Conservation (phyloP, 2,888 invertebrate genomes). For the Drosophila nigritarsus region DNA sequence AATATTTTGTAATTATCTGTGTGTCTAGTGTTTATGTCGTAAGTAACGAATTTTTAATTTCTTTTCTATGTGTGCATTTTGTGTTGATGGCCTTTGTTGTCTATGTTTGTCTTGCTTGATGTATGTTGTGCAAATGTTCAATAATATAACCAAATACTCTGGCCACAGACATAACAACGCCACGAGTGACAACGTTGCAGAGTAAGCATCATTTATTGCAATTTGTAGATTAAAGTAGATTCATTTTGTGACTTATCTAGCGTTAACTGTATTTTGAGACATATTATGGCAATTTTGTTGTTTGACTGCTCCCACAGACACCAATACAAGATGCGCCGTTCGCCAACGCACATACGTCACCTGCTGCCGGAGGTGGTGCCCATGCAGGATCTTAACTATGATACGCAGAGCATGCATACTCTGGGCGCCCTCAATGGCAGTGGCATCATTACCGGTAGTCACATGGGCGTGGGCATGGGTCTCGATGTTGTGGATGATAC, state of each 20-base stretch:
- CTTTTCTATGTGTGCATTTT: constrained; percentile 20
- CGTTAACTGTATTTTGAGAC: background rate
- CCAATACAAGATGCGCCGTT: constrained; percentile 84
- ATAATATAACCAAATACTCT: constrained; percentile 12
- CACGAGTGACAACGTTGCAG: constrained; percentile 45
- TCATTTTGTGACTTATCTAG: background rate
- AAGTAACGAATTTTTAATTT: background rate
- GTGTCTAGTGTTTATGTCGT: constrained; percentile 1
- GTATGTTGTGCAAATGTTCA: constrained; percentile 23
- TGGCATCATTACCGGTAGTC: constrained; percentile 65
- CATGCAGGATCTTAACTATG: constrained; percentile 84
- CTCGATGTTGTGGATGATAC: constrained; percentile 74
- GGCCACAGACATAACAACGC: constrained; percentile 53
- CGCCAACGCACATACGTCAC: constrained; percentile 84
- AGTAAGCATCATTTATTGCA: constrained; percentile 52
- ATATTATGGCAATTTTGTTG: constrained; percentile 1
- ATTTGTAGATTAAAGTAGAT: background rate
- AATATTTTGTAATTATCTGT: background rate
- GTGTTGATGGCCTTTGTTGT: constrained; percentile 19
- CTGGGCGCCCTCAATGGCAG: constrained; percentile 66
- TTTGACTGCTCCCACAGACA: constrained; percentile 70
- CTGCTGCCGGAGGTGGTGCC: constrained; percentile 85
- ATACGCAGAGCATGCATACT: constrained; percentile 80
- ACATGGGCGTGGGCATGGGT: constrained; percentile 68
- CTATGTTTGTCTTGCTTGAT: constrained; percentile 11